Evolutionary conservation across 2,113 vertebrate genomes (phyloP), one percentile per base, ranked within the genome.

Genomic region (Labeo rohita): DNA sequence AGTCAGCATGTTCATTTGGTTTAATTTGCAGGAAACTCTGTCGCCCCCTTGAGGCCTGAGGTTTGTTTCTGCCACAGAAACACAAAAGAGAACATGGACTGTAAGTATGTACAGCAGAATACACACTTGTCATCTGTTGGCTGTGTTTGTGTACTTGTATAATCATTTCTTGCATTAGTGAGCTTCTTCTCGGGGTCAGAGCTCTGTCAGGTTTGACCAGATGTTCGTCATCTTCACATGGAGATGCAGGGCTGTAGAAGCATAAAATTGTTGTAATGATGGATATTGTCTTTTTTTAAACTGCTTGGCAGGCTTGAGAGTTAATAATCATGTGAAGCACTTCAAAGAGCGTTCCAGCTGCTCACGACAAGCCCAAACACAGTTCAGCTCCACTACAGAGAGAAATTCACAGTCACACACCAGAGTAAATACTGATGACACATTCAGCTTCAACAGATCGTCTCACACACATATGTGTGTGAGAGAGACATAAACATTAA

Each of bases 301-400:
- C 12, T 6, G 15, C 49, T n/a, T 56, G 70, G 39, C 70, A 68
- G n/a, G 18, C 45, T 49, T 8, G 47, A 68, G 65, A 54, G 47
- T 8, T 23, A 80, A 80, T 68, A 54, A 78, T 79, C 50, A 23
- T 9, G 61, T 54, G 75, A 36, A 85, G 21, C 18, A 16, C 34
- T 85, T 79, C 65, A 85, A 61, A 85, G 50, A 70, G n/a, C 28
- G 15, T 80, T 18, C 36, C 63, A n/a, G 28, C 63, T 70, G 76
- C 16, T 61, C 54, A 49, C 8, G 77, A 80, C 65, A 80, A 86
- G 76, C 13, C 75, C 49, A 18, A 28, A 78, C 34, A 76, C n/a
- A 18, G 56, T 12, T 66, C 23, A 61, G 56, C 8, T 76, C 18
- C 8, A 18, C 11, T 9, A 52, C 2, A 16, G n/a, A 39, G 50